These are phyloP conservation scores for Sylvia atricapilla DNA, from an alignment of 2,113 vertebrate species.

Conservation along the genomic window DNA sequence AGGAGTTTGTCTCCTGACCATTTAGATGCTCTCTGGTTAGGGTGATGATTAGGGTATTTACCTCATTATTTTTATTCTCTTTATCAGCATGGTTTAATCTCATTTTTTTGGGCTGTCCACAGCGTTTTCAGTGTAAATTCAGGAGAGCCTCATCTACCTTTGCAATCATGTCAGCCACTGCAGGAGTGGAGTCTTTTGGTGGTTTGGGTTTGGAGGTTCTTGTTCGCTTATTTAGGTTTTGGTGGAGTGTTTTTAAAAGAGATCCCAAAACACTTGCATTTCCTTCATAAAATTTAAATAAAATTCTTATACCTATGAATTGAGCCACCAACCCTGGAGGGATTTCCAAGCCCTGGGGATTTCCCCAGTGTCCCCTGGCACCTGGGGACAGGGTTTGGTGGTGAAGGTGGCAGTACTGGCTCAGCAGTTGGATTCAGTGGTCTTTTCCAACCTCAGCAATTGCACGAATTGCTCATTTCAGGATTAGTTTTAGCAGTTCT, in stretches of 20 bases:
- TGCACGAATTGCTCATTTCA: background rate
- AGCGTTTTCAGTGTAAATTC: background rate
- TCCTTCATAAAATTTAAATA: background rate
- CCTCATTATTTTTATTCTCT: background rate
- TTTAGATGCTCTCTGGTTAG: background rate
- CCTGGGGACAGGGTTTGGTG: background rate
- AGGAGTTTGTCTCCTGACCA: background rate
- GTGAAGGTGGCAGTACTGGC: background rate
- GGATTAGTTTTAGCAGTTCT: background rate
- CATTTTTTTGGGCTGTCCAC: background rate
- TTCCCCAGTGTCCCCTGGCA: too few species aligned
- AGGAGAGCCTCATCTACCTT: background rate
- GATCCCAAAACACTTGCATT: background rate
- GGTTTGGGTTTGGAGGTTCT: background rate
- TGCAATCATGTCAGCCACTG: fast-evolving
- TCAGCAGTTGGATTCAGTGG: background rate
- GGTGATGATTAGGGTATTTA: background rate
- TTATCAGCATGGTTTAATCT: background rate
- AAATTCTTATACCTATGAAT: fast-evolving
- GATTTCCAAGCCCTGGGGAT: background rate
- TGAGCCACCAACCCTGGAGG: background rate
- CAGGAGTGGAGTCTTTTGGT: background rate
- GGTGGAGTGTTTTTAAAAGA: background rate
- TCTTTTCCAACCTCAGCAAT: background rate
- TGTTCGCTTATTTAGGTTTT: background rate